A percentile compares a stretch with the other conserved stretches of the same genome.
Conservation (phyloP, 2,888 invertebrate genomes). For the Gasteruption jaculator region DNA sequence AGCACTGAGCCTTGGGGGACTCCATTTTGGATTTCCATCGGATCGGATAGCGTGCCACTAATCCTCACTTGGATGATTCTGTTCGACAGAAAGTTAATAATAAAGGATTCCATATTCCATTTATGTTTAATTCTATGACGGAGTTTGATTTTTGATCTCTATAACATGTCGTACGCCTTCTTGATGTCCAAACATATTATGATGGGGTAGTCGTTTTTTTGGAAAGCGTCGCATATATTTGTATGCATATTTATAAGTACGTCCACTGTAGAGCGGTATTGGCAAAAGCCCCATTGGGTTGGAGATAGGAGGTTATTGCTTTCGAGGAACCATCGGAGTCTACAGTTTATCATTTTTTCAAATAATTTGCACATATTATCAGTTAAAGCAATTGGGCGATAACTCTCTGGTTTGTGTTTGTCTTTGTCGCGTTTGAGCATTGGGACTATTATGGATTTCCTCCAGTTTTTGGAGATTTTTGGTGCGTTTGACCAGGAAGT, state of each 20-base stretch:
- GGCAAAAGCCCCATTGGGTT: conserved; percentile 21
- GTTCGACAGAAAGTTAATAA: conserved; percentile 11
- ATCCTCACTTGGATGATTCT: conserved; percentile 8
- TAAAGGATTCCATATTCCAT: conserved; percentile 3
- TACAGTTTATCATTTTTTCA: conserved; percentile 22
- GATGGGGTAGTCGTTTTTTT: conserved; percentile 16
- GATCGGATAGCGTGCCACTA: background rate
- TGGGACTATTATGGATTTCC: conserved; percentile 17
- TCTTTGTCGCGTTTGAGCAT: conserved; percentile 20
- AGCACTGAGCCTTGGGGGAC: conserved; percentile 12
- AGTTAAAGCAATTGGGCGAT: conserved; percentile 20
- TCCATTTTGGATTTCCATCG: conserved; percentile 2
- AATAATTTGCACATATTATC: conserved; percentile 23
- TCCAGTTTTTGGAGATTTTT: conserved; percentile 16
- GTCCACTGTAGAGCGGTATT: conserved; percentile 18
- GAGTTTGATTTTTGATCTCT: background rate
- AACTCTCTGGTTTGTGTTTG: conserved; percentile 10
- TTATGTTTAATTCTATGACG: background rate
- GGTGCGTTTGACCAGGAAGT: too few relatives aligned
- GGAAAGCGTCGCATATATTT: conserved; percentile 17
- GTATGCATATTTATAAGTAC: conserved; percentile 19
- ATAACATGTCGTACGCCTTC: conserved; percentile 5
- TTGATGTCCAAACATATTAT: conserved; percentile 8
- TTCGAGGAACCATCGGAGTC: conserved; percentile 22
- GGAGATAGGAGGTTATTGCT: conserved; percentile 15